Base-by-base conservation (phyloP, 23 tunicate species). In the Clavelina lepadiformis region DNA sequence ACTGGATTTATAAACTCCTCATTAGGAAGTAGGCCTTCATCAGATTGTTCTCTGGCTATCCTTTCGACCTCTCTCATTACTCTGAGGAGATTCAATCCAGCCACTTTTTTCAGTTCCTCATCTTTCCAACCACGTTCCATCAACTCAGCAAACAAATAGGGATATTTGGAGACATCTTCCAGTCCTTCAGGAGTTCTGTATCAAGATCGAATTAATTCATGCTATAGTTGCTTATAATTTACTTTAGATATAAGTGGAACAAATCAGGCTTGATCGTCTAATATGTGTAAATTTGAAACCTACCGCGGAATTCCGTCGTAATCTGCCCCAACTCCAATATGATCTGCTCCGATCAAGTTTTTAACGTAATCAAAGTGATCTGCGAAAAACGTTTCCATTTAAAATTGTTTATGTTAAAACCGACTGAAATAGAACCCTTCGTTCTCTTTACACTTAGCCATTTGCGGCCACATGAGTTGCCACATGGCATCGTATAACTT, bases 271-370 rank as follows among this genome's bases (percentile, higher is more conserved):
- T n/a, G n/a, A n/a, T n/a, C 45, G 46, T 18, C 35, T 19, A 23
- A 33, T 5, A 31, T 30, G 18, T 31, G 29, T 5, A 31, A 61
- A 31, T 18, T 27, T 33, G 27, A 21, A 2, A 69, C 66, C 21
- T 69, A 82, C 79, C 61, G 34, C 3, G 69, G 52, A 13, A 82
- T 76, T 3, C 91, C 91, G 61, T 82, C 80, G 55, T 74, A 82
- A 30, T 82, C 91, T 33, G 72, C 91, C 4, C 91, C 91, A 31
- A 82, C 36, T 32, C 91, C 81, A 31, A 82, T 27, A 45, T 74
- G 58, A 11, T 76, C 82, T 1, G 57, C 65, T 29, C 91, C 91
- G 27, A 75, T 82, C 35, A 67, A 24, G 15, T 66, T 58, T 66
- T 67, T 60, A 19, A 82, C 49, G 75, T 82, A 67, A 29, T 64